These are phyloP conservation scores for Lasius fuliginosus DNA, from an alignment of 2,888 invertebrate genomes.

Conservation along the genomic window DNA sequence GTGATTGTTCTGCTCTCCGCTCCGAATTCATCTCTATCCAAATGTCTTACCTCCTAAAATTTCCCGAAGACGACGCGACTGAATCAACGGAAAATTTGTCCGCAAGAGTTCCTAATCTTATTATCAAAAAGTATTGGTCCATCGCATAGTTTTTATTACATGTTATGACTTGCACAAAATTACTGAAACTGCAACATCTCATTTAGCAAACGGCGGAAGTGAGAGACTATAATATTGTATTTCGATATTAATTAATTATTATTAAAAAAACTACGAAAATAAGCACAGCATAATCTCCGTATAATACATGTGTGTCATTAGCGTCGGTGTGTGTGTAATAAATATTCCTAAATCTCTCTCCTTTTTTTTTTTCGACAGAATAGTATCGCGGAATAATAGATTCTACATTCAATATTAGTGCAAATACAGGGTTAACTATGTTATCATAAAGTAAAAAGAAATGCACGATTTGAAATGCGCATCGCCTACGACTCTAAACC, in stretches of 20 bases:
- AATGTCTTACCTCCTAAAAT: slow-evolving; percentile 67
- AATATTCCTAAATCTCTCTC: not conserved
- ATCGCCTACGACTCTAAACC: slow-evolving; percentile 62
- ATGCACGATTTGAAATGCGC: slow-evolving; percentile 15
- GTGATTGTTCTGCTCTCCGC: slow-evolving; percentile 57
- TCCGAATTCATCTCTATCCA: slow-evolving; percentile 61
- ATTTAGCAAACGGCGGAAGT: not conserved
- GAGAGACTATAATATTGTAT: not conserved
- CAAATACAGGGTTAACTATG: slow-evolving; percentile 13
- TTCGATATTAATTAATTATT: not conserved
- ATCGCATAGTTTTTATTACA: not conserved
- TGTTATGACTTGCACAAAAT: not conserved
- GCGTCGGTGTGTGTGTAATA: not conserved
- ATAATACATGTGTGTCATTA: not conserved
- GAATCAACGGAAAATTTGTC: slow-evolving; percentile 1
- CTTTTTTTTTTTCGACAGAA: not conserved
- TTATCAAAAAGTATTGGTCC: slow-evolving; percentile 6
- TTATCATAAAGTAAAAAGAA: slow-evolving; percentile 16
- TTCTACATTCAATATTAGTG: not conserved
- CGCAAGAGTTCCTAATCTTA: not conserved
- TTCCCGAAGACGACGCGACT: slow-evolving; percentile 26
- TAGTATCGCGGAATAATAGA: slow-evolving; percentile 8
- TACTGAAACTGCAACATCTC: not conserved
- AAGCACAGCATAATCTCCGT: not conserved
- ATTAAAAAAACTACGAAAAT: not conserved